phyloP scores from a whole-genome alignment of 2,113 vertebrate genomes.

The Sus scrofa region DNA sequence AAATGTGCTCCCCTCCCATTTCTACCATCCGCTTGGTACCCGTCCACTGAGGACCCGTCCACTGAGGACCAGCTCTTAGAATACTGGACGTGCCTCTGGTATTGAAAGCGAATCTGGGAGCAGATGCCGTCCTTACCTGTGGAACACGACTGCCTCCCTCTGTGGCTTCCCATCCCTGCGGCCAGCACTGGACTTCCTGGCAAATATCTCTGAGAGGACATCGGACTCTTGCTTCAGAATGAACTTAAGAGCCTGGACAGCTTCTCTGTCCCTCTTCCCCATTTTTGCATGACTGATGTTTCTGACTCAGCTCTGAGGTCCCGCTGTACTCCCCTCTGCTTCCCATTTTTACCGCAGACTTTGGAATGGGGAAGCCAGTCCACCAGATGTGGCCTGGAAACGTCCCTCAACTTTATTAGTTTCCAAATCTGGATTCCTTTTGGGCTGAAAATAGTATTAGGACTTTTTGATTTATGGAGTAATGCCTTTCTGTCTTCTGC shows the following conservation, averaged over 20 bases:
- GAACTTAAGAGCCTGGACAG: neutral
- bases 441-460: conserved; percentile 58
- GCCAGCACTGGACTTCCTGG: neutral
- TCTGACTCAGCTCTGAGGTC: neutral
- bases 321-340: fast-evolving
- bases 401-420: neutral
- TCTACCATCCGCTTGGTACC: neutral
- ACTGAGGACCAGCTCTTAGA: neutral
- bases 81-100: fast-evolving
- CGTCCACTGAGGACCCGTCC: neutral
- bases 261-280: neutral
- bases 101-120: neutral
- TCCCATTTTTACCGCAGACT: neutral
- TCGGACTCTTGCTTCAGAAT: neutral
- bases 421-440: conserved; percentile 56
- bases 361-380: neutral
- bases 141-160: neutral
- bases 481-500: neutral
- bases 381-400: conserved; percentile 48
- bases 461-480: conserved; percentile 61
- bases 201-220: neutral
- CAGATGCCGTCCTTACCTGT: fast-evolving
- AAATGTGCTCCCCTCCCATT: neutral
- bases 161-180: neutral
- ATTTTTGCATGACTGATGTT: neutral